Percentiles rank a stretch among this genome's conserved stretches.
These are phyloP conservation scores for Scytalopus superciliaris DNA, from an alignment of 2,113 vertebrate genomes.

Conservation along the genomic window DNA sequence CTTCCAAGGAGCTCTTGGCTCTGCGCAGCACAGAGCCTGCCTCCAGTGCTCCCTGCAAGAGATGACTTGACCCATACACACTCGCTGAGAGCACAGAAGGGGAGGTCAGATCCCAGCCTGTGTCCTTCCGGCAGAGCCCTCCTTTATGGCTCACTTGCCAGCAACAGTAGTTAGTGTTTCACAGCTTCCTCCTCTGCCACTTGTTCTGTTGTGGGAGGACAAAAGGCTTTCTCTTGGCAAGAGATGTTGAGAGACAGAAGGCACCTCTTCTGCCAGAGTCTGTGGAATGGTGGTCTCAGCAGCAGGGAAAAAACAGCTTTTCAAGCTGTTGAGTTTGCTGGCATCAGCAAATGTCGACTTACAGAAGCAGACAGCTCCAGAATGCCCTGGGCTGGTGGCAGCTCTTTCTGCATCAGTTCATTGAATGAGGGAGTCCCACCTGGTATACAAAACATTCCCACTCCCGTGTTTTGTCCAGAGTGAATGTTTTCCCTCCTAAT, in stretches of 20 bases:
- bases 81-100: neutral
- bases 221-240: constrained; percentile 49
- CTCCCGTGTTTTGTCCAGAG: neutral
- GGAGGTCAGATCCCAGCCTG: constrained; percentile 21
- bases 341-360: neutral
- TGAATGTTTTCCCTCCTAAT: neutral
- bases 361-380: neutral
- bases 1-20: constrained; percentile 5
- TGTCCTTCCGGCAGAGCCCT: neutral
- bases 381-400: neutral
- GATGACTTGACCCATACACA: neutral
- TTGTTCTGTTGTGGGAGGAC: neutral
- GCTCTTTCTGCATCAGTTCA: neutral
- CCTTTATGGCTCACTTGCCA: constrained; percentile 17
- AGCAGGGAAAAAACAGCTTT: constrained; percentile 30
- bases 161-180: constrained; percentile 9
- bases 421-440: neutral
- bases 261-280: constrained; percentile 34
- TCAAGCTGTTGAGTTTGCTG: neutral
- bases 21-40: neutral
- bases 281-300: constrained; percentile 24
- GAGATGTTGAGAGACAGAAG: constrained; percentile 28
- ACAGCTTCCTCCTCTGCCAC: constrained; percentile 9
- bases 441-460: neutral
- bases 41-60: neutral